Evolutionary conservation across 2,113 vertebrate genomes (phyloP).

Genomic region (Phyllopteryx taeniolatus): DNA sequence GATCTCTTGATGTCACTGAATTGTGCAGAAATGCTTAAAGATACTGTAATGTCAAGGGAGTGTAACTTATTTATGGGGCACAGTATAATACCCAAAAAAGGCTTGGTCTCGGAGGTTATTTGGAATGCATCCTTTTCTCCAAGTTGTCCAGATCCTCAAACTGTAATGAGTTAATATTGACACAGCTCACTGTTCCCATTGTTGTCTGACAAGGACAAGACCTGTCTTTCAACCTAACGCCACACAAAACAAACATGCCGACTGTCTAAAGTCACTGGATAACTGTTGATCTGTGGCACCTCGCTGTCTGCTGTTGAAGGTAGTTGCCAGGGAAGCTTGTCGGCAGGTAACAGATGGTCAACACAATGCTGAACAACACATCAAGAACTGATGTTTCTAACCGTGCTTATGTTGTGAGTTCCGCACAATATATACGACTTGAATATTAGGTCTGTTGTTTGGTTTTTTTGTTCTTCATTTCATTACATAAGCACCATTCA

Average conservation of each 20-base stretch:
- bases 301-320: constrained; percentile 15
- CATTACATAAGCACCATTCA: background rate
- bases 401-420: background rate
- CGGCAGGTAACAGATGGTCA: constrained; percentile 18
- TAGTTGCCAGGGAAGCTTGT: constrained; percentile 30
- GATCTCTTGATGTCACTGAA: too few species aligned
- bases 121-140: constrained; percentile 1
- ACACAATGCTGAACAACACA: constrained; percentile 8
- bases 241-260: constrained; percentile 59
- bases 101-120: background rate
- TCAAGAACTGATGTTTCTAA: background rate
- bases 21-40: too few species aligned
- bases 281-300: constrained; percentile 28
- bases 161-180: constrained; percentile 70
- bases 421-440: background rate
- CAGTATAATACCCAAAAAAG: too few species aligned
- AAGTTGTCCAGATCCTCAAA: constrained; percentile 55
- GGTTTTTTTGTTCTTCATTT: background rate
- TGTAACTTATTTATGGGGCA: background rate
- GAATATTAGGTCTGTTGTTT: background rate
- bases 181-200: constrained; percentile 40
- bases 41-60: too few species aligned
- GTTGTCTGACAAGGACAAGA: constrained; percentile 46
- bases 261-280: constrained; percentile 34
- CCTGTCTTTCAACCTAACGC: constrained; percentile 50